phyloP scores from a whole-genome alignment of 92 coral and sea anemone genomes.

The Actinernus sp. region DNA sequence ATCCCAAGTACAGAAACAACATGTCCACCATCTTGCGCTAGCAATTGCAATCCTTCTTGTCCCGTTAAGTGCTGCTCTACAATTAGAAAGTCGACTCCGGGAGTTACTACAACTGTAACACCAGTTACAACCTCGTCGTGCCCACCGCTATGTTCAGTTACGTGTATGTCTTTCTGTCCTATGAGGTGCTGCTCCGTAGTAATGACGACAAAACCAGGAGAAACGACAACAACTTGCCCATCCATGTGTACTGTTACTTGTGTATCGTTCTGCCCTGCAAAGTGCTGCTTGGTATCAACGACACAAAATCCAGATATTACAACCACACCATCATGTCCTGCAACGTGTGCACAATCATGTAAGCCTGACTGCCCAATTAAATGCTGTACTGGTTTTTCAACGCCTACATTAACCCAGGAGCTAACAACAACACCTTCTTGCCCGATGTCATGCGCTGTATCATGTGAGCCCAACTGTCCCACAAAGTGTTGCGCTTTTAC shows the following conservation, averaged over 20 bases:
- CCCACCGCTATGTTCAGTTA: conserved; percentile 13
- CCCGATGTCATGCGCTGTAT: conserved; percentile 8
- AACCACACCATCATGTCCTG: conserved; percentile 5
- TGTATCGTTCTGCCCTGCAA: conserved; percentile 17
- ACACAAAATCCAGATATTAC: conserved; percentile 4
- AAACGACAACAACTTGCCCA: conserved; percentile 8
- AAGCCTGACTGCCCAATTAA: conserved; percentile 7
- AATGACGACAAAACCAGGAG: not conserved
- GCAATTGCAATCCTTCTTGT: conserved; percentile 13
- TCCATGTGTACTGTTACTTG: conserved; percentile 7
- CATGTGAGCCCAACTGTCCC: conserved; percentile 27
- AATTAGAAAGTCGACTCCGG: not conserved
- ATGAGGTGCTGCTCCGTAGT: conserved; percentile 20
- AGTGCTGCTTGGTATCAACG: conserved; percentile 16
- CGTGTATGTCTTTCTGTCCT: conserved; percentile 32
- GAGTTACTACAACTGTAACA: too few species aligned
- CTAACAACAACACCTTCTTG: conserved; percentile 1
- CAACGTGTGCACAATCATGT: conserved; percentile 2
- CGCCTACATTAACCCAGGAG: not conserved
- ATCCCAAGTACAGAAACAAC: not conserved
- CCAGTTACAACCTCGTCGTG: conserved; percentile 5
- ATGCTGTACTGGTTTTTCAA: conserved; percentile 12
- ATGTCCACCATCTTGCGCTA: conserved; percentile 2
- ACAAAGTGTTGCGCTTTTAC: conserved; percentile 30
- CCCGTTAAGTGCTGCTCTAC: not conserved